A percentile compares a stretch with the other conserved stretches of the same genome.
Evolutionary conservation across 2,888 invertebrate genomes (phyloP).

Genomic region (Drosophila paramelanica): DNA sequence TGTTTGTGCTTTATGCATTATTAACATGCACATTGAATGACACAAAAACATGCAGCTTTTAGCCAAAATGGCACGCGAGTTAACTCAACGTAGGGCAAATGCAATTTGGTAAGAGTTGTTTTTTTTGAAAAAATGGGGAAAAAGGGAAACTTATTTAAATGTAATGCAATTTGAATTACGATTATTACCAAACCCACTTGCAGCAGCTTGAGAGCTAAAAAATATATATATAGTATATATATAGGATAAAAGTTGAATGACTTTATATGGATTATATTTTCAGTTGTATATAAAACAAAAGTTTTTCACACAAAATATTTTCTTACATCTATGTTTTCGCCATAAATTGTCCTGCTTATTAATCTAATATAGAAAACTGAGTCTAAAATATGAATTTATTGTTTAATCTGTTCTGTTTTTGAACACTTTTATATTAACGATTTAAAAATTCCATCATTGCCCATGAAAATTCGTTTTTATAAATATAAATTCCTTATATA

Average conservation of each 20-base stretch:
- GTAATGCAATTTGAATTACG: conserved; percentile 9
- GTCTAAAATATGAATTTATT: no score
- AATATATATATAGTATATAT: no score
- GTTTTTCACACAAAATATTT: no score
- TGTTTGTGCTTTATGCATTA: conserved; percentile 56
- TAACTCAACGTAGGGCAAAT: not conserved
- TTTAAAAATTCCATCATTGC: no score
- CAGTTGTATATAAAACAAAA: not conserved
- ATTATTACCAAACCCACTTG: not conserved
- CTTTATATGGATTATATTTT: not conserved
- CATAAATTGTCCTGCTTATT: no score
- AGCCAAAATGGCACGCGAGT: conserved; percentile 36
- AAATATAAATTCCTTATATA: no score
- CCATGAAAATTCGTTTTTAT: no score
- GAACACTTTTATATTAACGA: no score
- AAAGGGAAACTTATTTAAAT: not conserved
- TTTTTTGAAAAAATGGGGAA: not conserved
- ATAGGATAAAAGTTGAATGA: not conserved
- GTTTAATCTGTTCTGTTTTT: no score
- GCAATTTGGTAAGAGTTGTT: conserved; percentile 12
- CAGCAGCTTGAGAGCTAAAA: not conserved
- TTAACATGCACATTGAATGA: conserved; percentile 65
- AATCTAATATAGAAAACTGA: no score
- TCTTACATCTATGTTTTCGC: no score
- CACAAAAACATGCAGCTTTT: conserved; percentile 38